Evolutionary conservation across 2,888 invertebrate species (phyloP), one percentile per base, ranked within the genome.

Genomic region (Danaus chrysippus): DNA sequence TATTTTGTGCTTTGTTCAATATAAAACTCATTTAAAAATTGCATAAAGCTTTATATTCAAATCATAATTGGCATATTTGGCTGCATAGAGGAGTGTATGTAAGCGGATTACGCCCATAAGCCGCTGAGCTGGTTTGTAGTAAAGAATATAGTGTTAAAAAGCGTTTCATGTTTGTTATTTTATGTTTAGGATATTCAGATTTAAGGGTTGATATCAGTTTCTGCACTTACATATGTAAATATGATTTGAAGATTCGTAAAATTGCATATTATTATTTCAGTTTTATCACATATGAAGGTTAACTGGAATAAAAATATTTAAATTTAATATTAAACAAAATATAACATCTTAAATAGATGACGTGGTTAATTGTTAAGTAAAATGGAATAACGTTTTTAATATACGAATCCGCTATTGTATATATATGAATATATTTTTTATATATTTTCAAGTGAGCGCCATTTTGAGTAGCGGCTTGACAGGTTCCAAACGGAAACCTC

Each of bases 401-500:
- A 3, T 34, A 3, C 23, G 23, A 34, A 34, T 34, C 6, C 23
- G 2, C 23, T 34, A 5, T 34, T 6, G 23, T 34, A 34, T 34
- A 34, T 34, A 34, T 34, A 34, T 34, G 2, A 34, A 34, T 34
- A 46, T 46, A 17, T 67, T 65, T 66, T 68, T 70, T 68, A 61
- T 65, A 54, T 54, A 56, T 52, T 59, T 68, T 67, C 68, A 68
- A 68, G 65, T 66, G 66, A 66, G 64, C 63, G 61, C 63, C 66
- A 66, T 70, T 67, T 66, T 63, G 67, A 67, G 67, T 65, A 63
- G 66, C 63, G 67, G 65, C 64, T 62, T 65, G 68, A 67, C 65
- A 58, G 64, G 57, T 63, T 70, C 64, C 65, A 61, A 49, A 56
- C 66, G 69, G 71, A 67, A 69, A 68, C 65, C 62, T 61, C 66